These are phyloP conservation scores for Emydoidea blandingii DNA, from an alignment of 2,797 vertebrate genomes.

Conservation along the genomic window DNA sequence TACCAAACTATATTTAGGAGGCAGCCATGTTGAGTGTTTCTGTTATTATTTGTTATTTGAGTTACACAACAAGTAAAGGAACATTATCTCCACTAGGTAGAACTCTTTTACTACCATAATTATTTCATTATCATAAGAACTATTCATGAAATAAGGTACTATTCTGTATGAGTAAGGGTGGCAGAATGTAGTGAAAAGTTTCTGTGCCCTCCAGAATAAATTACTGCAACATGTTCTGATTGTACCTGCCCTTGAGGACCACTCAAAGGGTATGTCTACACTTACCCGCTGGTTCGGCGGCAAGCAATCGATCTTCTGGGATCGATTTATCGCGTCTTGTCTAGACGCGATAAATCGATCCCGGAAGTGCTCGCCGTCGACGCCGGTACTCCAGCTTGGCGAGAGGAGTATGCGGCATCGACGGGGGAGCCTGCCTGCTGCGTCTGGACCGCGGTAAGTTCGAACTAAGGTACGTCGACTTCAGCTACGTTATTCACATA, in stretches of 20 bases:
- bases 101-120: conserved; percentile 76
- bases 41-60: conserved; percentile 37
- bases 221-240: background rate
- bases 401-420: too few species aligned
- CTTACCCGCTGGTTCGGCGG: too few species aligned
- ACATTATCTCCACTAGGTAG: conserved; percentile 73
- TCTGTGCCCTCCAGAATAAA: background rate
- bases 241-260: background rate
- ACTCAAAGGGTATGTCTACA: background rate
- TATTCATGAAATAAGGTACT: background rate
- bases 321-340: too few species aligned
- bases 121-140: conserved; percentile 74
- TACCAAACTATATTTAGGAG: background rate
- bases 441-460: too few species aligned
- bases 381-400: too few species aligned
- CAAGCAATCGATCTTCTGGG: too few species aligned
- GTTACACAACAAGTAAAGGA: conserved; percentile 57
- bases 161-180: background rate
- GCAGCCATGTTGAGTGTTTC: conserved; percentile 6
- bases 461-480: too few species aligned
- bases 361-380: too few species aligned
- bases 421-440: too few species aligned
- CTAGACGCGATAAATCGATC: too few species aligned
- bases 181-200: background rate
- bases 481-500: too few species aligned